phyloP scores from a whole-genome alignment of 2,888 invertebrate species.

The Melanostoma mellinum region DNA sequence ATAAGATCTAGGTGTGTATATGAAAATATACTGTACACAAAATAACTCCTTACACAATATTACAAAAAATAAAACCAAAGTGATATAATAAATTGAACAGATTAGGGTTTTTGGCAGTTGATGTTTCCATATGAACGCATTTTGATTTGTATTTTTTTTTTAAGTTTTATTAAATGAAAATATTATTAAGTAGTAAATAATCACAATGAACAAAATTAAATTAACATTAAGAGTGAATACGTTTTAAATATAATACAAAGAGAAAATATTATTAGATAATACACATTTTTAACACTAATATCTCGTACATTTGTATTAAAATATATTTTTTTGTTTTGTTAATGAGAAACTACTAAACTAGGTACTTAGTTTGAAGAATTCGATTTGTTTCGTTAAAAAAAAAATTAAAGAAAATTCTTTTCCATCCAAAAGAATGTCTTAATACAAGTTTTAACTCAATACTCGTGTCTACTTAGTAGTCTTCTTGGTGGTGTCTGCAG shows the following conservation, averaged over 20 bases:
- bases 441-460: slow-evolving; percentile 75
- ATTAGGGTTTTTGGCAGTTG: slow-evolving; percentile 74
- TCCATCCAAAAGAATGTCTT: slow-evolving; percentile 51
- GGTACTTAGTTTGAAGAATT: slow-evolving; percentile 26
- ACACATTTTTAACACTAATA: slow-evolving; percentile 29
- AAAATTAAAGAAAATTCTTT: slow-evolving; percentile 72
- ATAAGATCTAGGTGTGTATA: neutral
- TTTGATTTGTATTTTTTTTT: slow-evolving; percentile 37
- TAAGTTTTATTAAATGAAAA: slow-evolving; percentile 50
- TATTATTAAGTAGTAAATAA: slow-evolving; percentile 48
- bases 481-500: no score
- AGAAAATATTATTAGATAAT: slow-evolving; percentile 38
- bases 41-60: slow-evolving; percentile 13
- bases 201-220: slow-evolving; percentile 62
- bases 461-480: slow-evolving; percentile 63
- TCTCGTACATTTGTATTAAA: slow-evolving; percentile 13
- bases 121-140: slow-evolving; percentile 69
- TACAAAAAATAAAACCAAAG: slow-evolving; percentile 21
- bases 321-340: slow-evolving; percentile 26
- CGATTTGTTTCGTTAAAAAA: slow-evolving; percentile 18
- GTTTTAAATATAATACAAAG: slow-evolving; percentile 22
- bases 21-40: slow-evolving; percentile 17
- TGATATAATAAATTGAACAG: slow-evolving; percentile 58
- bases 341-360: slow-evolving; percentile 19
- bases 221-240: slow-evolving; percentile 48